Evolutionary conservation across 1,140 invertebrate species (phyloP).

Genomic region (Thrips palmi): DNA sequence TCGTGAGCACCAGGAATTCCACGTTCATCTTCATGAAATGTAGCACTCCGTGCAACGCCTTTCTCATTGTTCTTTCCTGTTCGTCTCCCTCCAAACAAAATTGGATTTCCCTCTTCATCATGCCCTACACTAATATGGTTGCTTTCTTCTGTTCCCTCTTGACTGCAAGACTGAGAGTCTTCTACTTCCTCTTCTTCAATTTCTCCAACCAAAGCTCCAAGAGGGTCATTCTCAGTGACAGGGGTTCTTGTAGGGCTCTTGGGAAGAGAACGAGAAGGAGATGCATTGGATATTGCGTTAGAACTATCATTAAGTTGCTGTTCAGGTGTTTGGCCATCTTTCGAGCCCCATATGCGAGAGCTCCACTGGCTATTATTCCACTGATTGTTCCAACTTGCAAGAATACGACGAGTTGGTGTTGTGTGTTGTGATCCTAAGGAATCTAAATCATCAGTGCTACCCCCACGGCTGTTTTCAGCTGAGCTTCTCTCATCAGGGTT

Average conservation of each 20-base stretch:
- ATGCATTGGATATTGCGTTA: background rate
- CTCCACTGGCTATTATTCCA: too few relatives aligned
- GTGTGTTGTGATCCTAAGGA: too few relatives aligned
- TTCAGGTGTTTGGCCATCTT: too few relatives aligned
- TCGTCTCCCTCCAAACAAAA: conserved; percentile 23
- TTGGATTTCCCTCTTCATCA: conserved; percentile 3
- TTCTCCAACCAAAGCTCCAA: conserved; percentile 53
- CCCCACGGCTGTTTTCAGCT: conserved; percentile 2
- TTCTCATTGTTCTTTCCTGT: conserved; percentile 13
- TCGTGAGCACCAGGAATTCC: conserved; percentile 10
- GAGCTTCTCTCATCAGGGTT: conserved; percentile 14
- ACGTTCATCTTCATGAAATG: conserved; percentile 12
- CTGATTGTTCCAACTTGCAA: too few relatives aligned
- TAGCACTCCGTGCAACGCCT: conserved; percentile 17
- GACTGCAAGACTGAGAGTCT: conserved; percentile 7
- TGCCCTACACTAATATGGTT: background rate
- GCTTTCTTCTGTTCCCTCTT: conserved; percentile 8
- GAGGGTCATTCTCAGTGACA: conserved; percentile 76
- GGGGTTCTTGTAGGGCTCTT: conserved; percentile 48
- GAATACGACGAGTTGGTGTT: too few relatives aligned
- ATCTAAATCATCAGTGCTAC: conserved; percentile 13
- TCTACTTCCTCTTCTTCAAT: conserved; percentile 17
- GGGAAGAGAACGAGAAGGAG: too few relatives aligned
- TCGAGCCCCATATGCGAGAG: too few relatives aligned
- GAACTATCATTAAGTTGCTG: too few relatives aligned